Percentiles rank a stretch among this genome's conserved stretches.
Conservation (phyloP, 2,888 invertebrate species). For the Prosopocoilus inquinatus region DNA sequence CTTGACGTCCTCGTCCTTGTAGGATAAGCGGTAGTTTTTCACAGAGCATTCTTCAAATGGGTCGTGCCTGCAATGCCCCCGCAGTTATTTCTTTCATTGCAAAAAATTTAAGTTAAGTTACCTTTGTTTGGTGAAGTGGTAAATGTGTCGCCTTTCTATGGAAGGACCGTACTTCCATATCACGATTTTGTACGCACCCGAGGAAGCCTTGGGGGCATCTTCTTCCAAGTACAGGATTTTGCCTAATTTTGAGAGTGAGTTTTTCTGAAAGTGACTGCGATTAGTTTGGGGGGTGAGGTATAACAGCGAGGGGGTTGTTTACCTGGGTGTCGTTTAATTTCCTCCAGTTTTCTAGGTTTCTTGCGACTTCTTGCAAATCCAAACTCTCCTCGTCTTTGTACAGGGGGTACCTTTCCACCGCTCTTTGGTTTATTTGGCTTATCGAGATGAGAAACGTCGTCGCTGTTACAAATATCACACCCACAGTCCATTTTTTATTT, state of each 20-base stretch:
- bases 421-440: background rate
- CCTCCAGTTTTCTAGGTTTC: constrained; percentile 23
- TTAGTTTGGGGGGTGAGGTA: background rate
- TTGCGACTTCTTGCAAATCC: background rate
- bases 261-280: constrained; percentile 34
- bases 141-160: constrained; percentile 58
- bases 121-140: constrained; percentile 50
- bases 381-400: background rate
- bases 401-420: background rate
- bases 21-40: constrained; percentile 61
- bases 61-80: constrained; percentile 49
- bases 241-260: constrained; percentile 46
- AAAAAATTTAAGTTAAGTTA: constrained; percentile 32
- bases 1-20: constrained; percentile 51
- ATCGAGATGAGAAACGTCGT: constrained; percentile 9
- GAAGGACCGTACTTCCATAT: constrained; percentile 61
- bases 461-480: constrained; percentile 7
- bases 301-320: background rate
- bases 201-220: constrained; percentile 32
- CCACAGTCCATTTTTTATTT: constrained; percentile 54
- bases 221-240: constrained; percentile 46
- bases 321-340: constrained; percentile 20
- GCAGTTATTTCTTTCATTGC: background rate
- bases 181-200: constrained; percentile 52
- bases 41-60: constrained; percentile 62